Conservation (phyloP, 2,797 vertebrate species). For the Sternotherus odoratus region DNA sequence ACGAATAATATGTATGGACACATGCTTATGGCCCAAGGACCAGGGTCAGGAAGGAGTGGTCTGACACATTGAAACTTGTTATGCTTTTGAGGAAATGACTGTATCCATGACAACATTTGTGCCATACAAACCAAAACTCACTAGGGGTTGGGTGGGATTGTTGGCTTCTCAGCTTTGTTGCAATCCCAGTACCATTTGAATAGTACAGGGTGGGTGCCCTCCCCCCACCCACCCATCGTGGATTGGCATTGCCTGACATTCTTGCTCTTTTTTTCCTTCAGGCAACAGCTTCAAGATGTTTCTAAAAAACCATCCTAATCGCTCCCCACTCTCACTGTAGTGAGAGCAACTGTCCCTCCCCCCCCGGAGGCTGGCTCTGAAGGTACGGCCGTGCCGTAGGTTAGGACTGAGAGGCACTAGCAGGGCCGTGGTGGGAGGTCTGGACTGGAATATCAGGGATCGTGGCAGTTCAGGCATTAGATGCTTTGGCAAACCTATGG, state of each 20-base stretch:
- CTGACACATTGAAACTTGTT: neutral
- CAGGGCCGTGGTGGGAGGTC: neutral
- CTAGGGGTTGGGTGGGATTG: neutral
- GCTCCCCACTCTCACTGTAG: neutral
- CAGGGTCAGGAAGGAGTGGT: neutral
- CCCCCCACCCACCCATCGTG: neutral
- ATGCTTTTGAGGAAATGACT: too few species aligned
- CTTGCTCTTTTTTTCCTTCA: slow-evolving; percentile 30
- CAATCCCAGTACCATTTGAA: neutral
- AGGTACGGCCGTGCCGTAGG: neutral
- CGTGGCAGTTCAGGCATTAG: neutral
- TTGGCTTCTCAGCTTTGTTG: neutral
- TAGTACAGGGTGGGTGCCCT: neutral
- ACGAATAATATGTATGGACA: neutral
- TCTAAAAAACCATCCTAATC: neutral
- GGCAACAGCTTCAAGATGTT: neutral
- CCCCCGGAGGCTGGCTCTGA: neutral
- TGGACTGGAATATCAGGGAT: neutral
- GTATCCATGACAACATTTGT: neutral
- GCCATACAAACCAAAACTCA: neutral
- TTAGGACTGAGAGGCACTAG: neutral
- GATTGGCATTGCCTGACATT: neutral
- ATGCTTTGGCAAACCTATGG: neutral
- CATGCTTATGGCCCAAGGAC: neutral
- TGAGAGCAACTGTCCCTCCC: neutral